Evolutionary conservation across 2,888 invertebrate species (phyloP).

Genomic region (Machimus rusticus): DNA sequence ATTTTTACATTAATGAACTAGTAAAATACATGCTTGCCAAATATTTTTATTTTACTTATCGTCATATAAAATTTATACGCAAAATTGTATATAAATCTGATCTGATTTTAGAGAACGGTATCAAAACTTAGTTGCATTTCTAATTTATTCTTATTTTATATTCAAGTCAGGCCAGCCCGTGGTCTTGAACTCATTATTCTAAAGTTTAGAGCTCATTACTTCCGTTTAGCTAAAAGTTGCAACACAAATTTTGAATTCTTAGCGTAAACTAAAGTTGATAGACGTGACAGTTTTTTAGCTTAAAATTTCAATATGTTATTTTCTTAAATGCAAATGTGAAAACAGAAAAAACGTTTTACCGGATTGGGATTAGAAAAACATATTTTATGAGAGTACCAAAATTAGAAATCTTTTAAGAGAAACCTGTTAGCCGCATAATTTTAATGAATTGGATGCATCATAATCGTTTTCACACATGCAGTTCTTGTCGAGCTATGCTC

Average conservation of each 20-base stretch:
- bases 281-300: background rate
- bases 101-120: too few species aligned
- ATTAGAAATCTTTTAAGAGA: background rate
- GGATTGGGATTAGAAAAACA: background rate
- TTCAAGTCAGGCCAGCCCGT: background rate
- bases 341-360: background rate
- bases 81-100: too few species aligned
- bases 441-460: background rate
- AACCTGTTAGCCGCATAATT: background rate
- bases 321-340: background rate
- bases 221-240: background rate
- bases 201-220: background rate
- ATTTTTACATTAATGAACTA: too few species aligned
- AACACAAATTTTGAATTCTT: background rate
- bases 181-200: background rate
- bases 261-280: background rate
- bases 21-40: too few species aligned
- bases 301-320: background rate
- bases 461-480: background rate
- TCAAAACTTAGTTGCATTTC: too few species aligned
- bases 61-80: too few species aligned
- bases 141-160: background rate
- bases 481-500: background rate
- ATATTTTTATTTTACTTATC: too few species aligned
- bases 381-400: background rate